These are phyloP conservation scores for Todus mexicanus DNA, from an alignment of 2,797 vertebrate genomes.

Conservation along the genomic window DNA sequence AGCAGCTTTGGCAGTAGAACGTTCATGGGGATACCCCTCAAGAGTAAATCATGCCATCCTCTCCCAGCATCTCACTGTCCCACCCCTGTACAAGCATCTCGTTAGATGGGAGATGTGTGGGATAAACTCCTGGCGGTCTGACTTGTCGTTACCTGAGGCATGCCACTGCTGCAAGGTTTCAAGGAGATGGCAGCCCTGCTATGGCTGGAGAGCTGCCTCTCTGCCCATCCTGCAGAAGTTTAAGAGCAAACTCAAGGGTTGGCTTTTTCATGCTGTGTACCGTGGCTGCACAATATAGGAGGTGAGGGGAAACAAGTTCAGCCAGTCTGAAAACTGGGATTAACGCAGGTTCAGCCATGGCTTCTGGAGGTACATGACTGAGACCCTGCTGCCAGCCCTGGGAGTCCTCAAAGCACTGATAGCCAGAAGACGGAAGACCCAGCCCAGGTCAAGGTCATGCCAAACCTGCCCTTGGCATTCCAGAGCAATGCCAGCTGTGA, in stretches of 20 bases:
- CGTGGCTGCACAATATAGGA: neutral
- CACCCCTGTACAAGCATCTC: neutral
- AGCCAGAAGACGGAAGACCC: neutral
- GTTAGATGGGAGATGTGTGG: neutral
- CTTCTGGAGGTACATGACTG: neutral
- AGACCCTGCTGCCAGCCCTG: fast-evolving
- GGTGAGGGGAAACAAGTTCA: neutral
- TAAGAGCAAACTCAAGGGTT: neutral
- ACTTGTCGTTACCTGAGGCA: neutral
- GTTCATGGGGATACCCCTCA: fast-evolving
- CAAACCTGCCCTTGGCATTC: neutral
- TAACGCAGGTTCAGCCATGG: neutral
- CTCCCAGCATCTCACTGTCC: neutral
- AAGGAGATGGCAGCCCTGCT: neutral
- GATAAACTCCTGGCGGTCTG: neutral
- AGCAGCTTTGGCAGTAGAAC: neutral
- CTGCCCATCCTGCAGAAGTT: neutral
- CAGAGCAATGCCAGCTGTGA: neutral
- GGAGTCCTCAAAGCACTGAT: neutral
- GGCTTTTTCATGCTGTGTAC: neutral
- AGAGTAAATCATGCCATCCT: no score
- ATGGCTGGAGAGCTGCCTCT: neutral
- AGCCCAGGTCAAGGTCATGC: neutral
- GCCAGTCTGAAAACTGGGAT: neutral
- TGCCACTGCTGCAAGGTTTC: fast-evolving